Base-by-base conservation (phyloP, 2,888 invertebrate genomes). In the Palloptera scutellata region DNA sequence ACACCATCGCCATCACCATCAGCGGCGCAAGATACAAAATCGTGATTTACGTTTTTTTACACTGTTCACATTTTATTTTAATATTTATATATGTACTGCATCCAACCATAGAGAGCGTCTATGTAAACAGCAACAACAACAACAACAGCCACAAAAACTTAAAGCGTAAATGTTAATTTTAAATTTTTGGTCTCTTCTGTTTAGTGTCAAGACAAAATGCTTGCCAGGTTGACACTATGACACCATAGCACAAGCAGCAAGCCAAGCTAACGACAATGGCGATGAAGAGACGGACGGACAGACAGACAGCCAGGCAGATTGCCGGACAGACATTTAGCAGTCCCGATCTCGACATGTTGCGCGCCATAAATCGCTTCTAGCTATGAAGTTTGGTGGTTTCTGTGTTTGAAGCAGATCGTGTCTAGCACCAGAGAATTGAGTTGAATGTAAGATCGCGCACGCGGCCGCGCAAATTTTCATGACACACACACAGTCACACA, bases 171-270 rank as follows among this genome's bases (percentile, higher is more conserved):
- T 62, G 63, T 57, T 51, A 51, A 51, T 55, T 41, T 12, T 41
- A 51, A 40, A 20, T 17, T 51, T n/a, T 58, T 55, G 20, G 40
- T 60, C 58, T 64, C 54, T 20, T 43, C 53, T 48, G 51, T 55
- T 68, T 66, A 61, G 70, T 70, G 70, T 67, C 64, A 67, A 67
- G 61, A 61, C 57, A 61, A 68, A 54, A 53, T 43, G 54, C 67
- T 55, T 59, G 64, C 54, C 61, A 55, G 58, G 70, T 67, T 70
- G 61, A 62, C 70, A 70, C 70, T 64, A 17, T 61, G 67, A 70
- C 67, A 67, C 64, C 52, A 30, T 9, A 58, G 48, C 51, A 13
- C 40, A 51, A 45, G 30, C 51, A 58, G 52, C n/a, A 51, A 30
- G 19, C 41, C 40, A 11, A 15, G 10, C 52, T 30, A 30, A 53